Evolutionary conservation across 1,140 invertebrate species (phyloP).

Genomic region (Lepidurus couesii): DNA sequence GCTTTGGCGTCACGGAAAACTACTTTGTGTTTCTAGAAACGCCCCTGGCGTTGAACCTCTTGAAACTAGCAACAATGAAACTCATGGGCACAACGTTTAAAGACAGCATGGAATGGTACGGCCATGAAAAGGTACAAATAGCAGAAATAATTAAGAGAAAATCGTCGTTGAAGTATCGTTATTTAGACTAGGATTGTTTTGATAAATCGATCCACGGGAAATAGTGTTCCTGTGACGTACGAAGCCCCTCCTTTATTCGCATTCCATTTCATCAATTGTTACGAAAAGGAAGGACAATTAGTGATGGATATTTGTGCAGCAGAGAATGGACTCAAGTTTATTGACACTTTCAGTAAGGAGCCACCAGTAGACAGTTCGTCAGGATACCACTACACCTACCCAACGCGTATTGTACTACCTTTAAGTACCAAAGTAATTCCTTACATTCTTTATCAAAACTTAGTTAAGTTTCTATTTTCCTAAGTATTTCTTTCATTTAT

Average conservation of each 20-base stretch:
- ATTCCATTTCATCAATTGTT: slow-evolving; percentile 54
- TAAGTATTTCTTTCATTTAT: too few species aligned
- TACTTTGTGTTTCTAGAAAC: slow-evolving; percentile 51
- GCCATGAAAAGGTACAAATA: slow-evolving; percentile 43
- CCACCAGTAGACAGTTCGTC: too few species aligned
- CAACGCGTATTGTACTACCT: slow-evolving; percentile 15
- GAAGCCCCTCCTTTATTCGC: slow-evolving; percentile 48
- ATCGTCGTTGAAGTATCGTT: background rate
- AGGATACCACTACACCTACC: slow-evolving; percentile 4
- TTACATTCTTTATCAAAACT: too few species aligned
- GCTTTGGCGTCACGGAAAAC: slow-evolving; percentile 52
- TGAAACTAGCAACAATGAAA: slow-evolving; percentile 45
- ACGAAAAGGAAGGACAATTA: slow-evolving; percentile 49
- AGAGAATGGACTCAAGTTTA: too few species aligned
- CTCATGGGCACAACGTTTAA: slow-evolving; percentile 44
- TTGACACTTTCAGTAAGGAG: too few species aligned
- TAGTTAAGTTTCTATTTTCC: too few species aligned
- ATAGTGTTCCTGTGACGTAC: slow-evolving; percentile 43
- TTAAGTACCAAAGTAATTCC: background rate
- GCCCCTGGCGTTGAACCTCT: slow-evolving; percentile 40
- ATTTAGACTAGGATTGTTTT: slow-evolving; percentile 47
- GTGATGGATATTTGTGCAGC: slow-evolving; percentile 43
- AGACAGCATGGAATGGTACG: slow-evolving; percentile 49
- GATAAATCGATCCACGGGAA: slow-evolving; percentile 46
- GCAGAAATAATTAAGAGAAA: too few species aligned